Evolutionary conservation across 2,888 invertebrate species (phyloP).

Genomic region (Drosophila engyochracea): DNA sequence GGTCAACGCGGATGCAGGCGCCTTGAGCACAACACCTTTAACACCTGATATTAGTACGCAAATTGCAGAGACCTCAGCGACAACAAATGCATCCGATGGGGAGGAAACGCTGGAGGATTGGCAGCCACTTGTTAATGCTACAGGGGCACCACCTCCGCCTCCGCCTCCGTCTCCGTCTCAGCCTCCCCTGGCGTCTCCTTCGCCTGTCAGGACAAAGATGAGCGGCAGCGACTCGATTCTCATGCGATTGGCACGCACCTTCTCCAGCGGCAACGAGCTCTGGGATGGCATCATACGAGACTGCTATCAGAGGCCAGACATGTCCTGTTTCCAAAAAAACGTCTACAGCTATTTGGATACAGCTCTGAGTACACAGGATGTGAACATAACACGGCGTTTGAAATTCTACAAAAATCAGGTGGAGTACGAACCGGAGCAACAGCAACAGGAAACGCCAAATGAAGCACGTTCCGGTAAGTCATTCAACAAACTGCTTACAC

Average conservation of each 20-base stretch:
- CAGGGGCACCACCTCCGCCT: slow-evolving; percentile 7
- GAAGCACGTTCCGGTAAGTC: slow-evolving; percentile 66
- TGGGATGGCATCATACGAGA: slow-evolving; percentile 91
- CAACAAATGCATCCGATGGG: slow-evolving; percentile 34
- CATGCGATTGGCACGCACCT: slow-evolving; percentile 72
- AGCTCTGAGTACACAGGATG: slow-evolving; percentile 88
- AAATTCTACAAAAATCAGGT: slow-evolving; percentile 89
- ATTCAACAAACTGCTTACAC: background rate
- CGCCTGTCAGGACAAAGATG: slow-evolving; percentile 10
- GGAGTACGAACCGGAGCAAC: slow-evolving; percentile 85
- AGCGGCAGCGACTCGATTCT: slow-evolving; percentile 74
- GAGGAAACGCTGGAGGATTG: slow-evolving; percentile 61
- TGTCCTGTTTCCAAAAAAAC: slow-evolving; percentile 92
- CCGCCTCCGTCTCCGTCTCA: background rate
- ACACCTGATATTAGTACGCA: slow-evolving; percentile 36
- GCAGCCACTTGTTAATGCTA: slow-evolving; percentile 59
- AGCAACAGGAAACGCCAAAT: slow-evolving; percentile 24
- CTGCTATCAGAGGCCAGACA: slow-evolving; percentile 89
- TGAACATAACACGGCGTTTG: slow-evolving; percentile 89
- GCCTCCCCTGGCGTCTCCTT: background rate
- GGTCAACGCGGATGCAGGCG: slow-evolving; percentile 54
- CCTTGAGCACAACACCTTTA: slow-evolving; percentile 55
- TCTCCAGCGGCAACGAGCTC: slow-evolving; percentile 88
- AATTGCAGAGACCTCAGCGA: slow-evolving; percentile 19
- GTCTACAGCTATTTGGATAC: slow-evolving; percentile 90